Evolutionary conservation across 2,113 vertebrate species (phyloP), one percentile per base, ranked within the genome.

Genomic region (Chlorodrepanis virens): DNA sequence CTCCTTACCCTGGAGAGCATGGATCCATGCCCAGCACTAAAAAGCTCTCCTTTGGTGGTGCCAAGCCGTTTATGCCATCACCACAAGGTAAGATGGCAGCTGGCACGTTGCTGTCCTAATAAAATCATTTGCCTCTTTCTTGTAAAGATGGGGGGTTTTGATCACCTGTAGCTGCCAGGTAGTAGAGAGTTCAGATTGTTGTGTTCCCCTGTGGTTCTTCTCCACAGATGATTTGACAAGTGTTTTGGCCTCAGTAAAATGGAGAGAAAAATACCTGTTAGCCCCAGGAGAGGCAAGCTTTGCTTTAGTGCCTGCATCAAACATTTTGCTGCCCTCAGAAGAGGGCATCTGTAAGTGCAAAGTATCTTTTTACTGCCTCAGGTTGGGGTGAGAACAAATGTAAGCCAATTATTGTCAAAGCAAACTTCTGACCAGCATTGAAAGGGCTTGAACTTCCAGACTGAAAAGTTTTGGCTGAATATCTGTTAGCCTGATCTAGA

Each of bases 41-140:
- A 88, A 98, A 99, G 79, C 94, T 98, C 35, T 99, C 98, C 52
- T 96, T 97, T 37, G 98, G 98, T 2, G 98, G 99, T 44, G 98
- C 98, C 77, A 98, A 98, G 96, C 98, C 98, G 1, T 98, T 98
- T 19, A 98, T 96, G 22, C 98, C 96, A 2, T 99, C 98, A 50
- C 99, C 98, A 1, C 98, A 97, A 97, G 99, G 99, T 99, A 96
- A 96, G 91, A 37, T 53, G 16, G 42, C 23, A 83, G 4, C 47
- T n/a, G 60, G 37, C 31, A 5, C 37, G 0, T 60, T 68, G n/a
- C 71, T 90, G 39, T 44, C 49, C 37, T 53, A 12, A 35, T 78
- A 53, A 75, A 89, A 94, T 40, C 4, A 3, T 1, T 2, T 33
- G 3, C 23, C 23, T 53, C 39, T 68, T 37, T 57, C 24, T 50